Percentiles rank a stretch among this genome's conserved stretches.
phyloP scores from a whole-genome alignment of 35 echinoderm and acorn worm species.

The Strongylocentrotus purpuratus region DNA sequence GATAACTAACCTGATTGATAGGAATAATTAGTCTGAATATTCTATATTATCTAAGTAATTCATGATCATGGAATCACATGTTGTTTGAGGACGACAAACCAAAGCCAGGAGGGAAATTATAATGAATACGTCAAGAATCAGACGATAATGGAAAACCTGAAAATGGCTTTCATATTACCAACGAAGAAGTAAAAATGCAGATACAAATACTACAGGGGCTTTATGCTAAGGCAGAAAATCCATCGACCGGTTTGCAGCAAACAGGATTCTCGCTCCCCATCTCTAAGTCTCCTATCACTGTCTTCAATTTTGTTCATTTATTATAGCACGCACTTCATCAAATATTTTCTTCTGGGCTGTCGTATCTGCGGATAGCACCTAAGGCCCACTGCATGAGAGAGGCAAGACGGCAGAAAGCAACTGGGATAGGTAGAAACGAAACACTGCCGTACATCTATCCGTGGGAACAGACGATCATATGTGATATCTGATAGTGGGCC shows the following conservation, averaged over 20 bases:
- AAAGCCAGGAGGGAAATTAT: too few relatives aligned
- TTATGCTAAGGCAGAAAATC: neutral
- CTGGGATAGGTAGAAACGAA: neutral
- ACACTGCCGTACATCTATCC: neutral
- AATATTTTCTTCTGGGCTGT: neutral
- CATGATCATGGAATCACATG: too few relatives aligned
- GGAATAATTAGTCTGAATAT: too few relatives aligned
- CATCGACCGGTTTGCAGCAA: neutral
- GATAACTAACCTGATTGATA: too few relatives aligned
- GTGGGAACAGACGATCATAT: neutral
- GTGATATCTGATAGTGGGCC: slow-evolving; percentile 5
- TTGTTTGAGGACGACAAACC: too few relatives aligned
- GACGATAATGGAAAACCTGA: neutral
- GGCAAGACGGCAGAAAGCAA: neutral
- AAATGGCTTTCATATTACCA: neutral
- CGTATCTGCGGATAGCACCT: neutral
- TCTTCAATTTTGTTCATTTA: slow-evolving; percentile 14
- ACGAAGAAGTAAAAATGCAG: neutral
- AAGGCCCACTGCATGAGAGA: neutral
- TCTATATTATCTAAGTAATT: too few relatives aligned
- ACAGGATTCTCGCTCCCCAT: neutral
- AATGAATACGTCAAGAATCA: neutral
- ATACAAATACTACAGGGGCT: neutral
- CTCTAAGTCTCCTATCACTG: neutral
- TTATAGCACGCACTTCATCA: neutral